phyloP scores from a whole-genome alignment of 2,797 vertebrate species.

The Muraenolepis orangiensis region DNA sequence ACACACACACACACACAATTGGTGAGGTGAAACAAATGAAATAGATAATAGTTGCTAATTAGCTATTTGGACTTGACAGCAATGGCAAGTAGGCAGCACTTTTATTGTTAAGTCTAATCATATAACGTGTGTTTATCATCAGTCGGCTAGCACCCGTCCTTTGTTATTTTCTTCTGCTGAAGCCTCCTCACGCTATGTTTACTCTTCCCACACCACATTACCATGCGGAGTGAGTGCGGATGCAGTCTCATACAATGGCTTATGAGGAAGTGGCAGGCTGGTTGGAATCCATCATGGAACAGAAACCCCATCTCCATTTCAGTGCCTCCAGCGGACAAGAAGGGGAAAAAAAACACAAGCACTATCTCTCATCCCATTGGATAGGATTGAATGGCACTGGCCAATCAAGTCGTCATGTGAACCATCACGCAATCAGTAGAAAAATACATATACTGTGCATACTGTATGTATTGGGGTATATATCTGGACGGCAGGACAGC shows the following conservation, averaged over 20 bases:
- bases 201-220: background rate
- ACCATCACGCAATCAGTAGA: background rate
- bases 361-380: background rate
- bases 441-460: too few relatives aligned
- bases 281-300: background rate
- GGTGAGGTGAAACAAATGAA: background rate
- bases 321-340: background rate
- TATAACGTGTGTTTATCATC: background rate
- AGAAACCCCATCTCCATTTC: background rate
- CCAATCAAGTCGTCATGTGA: background rate
- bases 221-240: background rate
- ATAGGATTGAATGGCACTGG: background rate
- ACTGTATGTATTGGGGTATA: too few relatives aligned
- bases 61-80: background rate
- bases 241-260: background rate
- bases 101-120: background rate
- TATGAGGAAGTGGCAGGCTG: background rate
- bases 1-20: slow-evolving; percentile 9
- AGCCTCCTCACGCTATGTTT: background rate
- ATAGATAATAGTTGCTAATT: background rate
- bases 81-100: background rate
- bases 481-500: too few relatives aligned
- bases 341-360: background rate
- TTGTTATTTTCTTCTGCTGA: background rate
- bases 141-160: background rate